Conservation (phyloP, 2,888 invertebrate genomes). For the Drosophila borborema region DNA sequence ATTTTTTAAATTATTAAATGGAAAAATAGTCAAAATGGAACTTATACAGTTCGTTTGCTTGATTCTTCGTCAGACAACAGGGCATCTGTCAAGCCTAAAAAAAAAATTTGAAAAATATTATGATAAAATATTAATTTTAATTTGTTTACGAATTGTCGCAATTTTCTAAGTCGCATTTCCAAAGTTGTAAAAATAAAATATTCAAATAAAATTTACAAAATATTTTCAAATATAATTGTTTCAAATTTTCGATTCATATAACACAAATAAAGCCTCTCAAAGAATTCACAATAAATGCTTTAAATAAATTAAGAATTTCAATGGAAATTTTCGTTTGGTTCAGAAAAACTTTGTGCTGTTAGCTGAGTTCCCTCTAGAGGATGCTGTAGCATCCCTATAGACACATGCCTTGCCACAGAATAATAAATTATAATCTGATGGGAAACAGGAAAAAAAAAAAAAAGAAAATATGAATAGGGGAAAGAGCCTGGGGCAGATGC, state of each 20-base stretch:
- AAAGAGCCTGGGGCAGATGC: background rate
- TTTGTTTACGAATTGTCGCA: no score
- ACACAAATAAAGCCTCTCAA: background rate
- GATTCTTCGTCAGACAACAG: background rate
- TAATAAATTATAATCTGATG: conserved; percentile 26
- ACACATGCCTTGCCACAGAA: background rate
- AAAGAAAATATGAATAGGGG: background rate
- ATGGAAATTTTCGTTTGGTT: background rate
- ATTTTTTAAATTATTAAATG: background rate
- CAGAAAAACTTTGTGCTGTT: background rate
- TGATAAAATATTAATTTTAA: no score
- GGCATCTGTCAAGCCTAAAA: background rate
- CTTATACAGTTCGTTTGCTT: no score
- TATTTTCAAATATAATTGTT: background rate
- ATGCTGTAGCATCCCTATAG: background rate
- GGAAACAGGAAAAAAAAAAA: background rate
- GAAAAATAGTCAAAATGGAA: background rate
- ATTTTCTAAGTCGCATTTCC: background rate
- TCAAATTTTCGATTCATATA: background rate
- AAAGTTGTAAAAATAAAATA: background rate
- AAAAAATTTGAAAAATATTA: no score
- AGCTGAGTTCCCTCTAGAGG: background rate
- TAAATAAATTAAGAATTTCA: background rate
- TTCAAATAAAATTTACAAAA: background rate
- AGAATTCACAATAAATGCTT: background rate